A percentile compares a stretch with the other conserved stretches of the same genome.
phyloP scores from a whole-genome alignment of 1,140 invertebrate species.

The Vanessa tameamea region DNA sequence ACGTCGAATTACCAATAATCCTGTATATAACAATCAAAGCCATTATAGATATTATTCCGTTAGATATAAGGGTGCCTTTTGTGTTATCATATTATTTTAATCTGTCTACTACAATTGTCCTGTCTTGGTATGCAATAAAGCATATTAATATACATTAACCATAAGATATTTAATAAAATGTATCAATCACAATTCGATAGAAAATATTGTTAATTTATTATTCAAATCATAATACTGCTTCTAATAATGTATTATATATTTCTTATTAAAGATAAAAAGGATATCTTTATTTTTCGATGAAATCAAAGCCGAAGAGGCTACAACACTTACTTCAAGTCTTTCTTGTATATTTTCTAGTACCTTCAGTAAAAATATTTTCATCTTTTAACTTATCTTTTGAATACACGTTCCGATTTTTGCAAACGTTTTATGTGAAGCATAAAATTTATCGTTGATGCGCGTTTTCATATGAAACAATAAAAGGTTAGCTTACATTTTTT shows the following conservation, averaged over 20 bases:
- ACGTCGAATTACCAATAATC: too few species aligned
- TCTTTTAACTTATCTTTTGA: conserved; percentile 9
- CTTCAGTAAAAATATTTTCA: neutral
- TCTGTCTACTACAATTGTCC: too few species aligned
- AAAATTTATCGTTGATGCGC: neutral
- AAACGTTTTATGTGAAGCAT: neutral
- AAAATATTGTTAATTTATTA: neutral
- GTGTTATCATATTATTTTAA: too few species aligned
- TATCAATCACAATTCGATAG: neutral
- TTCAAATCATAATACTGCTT: neutral
- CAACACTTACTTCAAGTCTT: conserved; percentile 8
- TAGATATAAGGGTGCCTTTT: too few species aligned
- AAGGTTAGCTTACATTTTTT: neutral
- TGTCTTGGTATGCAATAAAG: too few species aligned
- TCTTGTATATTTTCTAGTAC: conserved; percentile 12
- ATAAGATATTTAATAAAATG: too few species aligned
- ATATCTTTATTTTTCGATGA: conserved; percentile 8
- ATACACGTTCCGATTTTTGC: conserved; percentile 8
- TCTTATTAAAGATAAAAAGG: conserved; percentile 11
- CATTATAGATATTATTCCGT: too few species aligned
- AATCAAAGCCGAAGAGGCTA: conserved; percentile 4
- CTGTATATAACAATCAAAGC: too few species aligned
- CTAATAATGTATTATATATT: neutral
- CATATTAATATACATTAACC: neutral
- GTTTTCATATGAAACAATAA: neutral